Conservation (phyloP, 1,140 invertebrate genomes). For the Caenorhabditis latens region DNA sequence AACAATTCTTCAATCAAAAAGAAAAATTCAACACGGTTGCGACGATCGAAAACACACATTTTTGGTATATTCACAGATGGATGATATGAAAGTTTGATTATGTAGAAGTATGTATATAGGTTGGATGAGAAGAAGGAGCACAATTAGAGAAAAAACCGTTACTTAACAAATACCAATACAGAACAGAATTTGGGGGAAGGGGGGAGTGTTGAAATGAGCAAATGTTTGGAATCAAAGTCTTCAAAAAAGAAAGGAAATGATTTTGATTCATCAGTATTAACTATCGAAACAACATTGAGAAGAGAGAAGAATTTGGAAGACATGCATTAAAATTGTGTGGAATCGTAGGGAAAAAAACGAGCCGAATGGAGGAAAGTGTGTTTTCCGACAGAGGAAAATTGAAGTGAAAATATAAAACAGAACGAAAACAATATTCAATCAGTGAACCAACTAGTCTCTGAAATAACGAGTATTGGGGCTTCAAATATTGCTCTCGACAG, state of each 20-base stretch:
- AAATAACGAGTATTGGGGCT: background rate
- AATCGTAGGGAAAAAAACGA: no score
- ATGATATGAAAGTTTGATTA: background rate
- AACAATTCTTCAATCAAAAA: conserved; percentile 11
- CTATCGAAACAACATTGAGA: background rate
- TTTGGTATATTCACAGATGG: conserved; percentile 35
- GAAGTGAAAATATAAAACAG: background rate
- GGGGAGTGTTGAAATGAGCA: background rate
- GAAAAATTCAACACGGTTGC: background rate
- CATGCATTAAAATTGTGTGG: background rate
- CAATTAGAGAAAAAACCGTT: background rate
- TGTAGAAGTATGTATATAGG: background rate
- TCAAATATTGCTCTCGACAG: conserved; percentile 49
- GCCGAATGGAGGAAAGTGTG: background rate
- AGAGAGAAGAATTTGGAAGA: background rate
- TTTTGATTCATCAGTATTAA: conserved; percentile 23
- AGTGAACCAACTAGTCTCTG: background rate
- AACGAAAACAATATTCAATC: background rate
- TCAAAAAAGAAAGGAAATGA: background rate
- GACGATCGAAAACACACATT: conserved; percentile 1
- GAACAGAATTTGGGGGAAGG: background rate
- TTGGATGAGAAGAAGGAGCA: background rate
- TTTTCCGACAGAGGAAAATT: conserved; percentile 39
- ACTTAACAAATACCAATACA: background rate
- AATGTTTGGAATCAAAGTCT: background rate